A percentile compares a stretch with the other conserved stretches of the same genome.
Evolutionary conservation across 92 coral and sea anemone genomes (phyloP).

Genomic region (Umimayanthus kanabou): DNA sequence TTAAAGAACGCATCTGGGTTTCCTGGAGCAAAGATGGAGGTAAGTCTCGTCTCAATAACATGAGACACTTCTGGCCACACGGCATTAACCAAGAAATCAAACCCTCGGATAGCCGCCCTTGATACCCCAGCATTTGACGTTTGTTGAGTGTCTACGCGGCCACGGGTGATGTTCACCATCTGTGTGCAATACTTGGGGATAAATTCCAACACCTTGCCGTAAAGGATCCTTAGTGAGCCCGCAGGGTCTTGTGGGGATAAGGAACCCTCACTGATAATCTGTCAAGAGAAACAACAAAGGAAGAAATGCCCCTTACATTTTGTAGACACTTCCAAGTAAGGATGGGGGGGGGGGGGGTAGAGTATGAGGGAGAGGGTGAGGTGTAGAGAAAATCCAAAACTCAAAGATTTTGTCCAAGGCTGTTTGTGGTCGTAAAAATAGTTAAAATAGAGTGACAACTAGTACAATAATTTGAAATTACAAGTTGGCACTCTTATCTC

Average conservation of each 20-base stretch:
- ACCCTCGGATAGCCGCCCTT: slow-evolving; percentile 88
- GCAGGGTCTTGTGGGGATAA: slow-evolving; percentile 61
- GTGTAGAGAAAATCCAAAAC: too few relatives aligned
- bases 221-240: slow-evolving; percentile 66
- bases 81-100: slow-evolving; percentile 92
- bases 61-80: slow-evolving; percentile 96
- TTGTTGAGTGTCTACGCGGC: slow-evolving; percentile 69
- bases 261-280: slow-evolving; percentile 20
- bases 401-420: too few relatives aligned
- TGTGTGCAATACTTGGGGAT: slow-evolving; percentile 91
- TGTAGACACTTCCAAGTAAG: too few relatives aligned
- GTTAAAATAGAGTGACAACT: too few relatives aligned
- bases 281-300: neutral
- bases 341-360: too few relatives aligned
- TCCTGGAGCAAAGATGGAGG: slow-evolving; percentile 97
- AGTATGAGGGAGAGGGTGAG: too few relatives aligned
- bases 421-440: too few relatives aligned
- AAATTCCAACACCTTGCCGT: slow-evolving; percentile 88
- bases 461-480: too few relatives aligned
- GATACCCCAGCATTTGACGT: slow-evolving; percentile 65
- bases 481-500: too few relatives aligned
- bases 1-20: slow-evolving; percentile 96
- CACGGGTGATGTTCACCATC: slow-evolving; percentile 89
- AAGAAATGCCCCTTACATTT: neutral
- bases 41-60: slow-evolving; percentile 74